Base-by-base conservation (phyloP, 1,140 invertebrate genomes). In the Halyomorpha halys region DNA sequence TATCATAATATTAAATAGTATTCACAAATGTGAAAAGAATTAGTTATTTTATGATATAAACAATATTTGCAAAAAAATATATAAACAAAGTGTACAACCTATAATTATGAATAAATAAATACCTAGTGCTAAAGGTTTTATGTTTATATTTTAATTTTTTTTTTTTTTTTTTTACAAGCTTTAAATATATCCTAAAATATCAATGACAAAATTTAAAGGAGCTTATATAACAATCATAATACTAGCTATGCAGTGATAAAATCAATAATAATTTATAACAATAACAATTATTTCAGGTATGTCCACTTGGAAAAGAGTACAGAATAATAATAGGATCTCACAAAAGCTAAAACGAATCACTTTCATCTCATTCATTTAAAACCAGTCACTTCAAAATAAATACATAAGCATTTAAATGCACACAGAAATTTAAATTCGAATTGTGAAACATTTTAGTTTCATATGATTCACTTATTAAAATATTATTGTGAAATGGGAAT, bases 61-160 rank as follows among this genome's bases (percentile, higher is more conserved):
- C 47, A 49, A 49, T 49, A 49, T 49, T 19, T 59, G 15, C 54
- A 59, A 59, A 27, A 59, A 59, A 39, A 39, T 39, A 27, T 59
- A 59, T 34, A 59, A 59, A 59, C 54, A 59, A 59, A 59, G 21
- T 59, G 54, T 59, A 27, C 54, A 59, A 25, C 54, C 54, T 59
- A 27, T 59, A 59, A 27, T 27, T 23, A 59, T 27, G 23, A 49
- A 49, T 49, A 49, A 49, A 49, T 49, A 49, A 49, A 49, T 49
- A 49, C n/a, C 47, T 49, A 49, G 9, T 49, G 47, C 47, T 49
- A 49, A 49, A 49, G 5, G 47, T 19, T 49, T 49, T 49, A 11
- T 21, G 4, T 59, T 59, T 34, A 27, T 59, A 53, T 53, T 21
- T 25, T 16, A n/a, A 34, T 3, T 59, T 14, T 14, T n/a, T 44